Base-by-base conservation (phyloP, 2,888 invertebrate genomes). In the Diaprepes abbreviatus region DNA sequence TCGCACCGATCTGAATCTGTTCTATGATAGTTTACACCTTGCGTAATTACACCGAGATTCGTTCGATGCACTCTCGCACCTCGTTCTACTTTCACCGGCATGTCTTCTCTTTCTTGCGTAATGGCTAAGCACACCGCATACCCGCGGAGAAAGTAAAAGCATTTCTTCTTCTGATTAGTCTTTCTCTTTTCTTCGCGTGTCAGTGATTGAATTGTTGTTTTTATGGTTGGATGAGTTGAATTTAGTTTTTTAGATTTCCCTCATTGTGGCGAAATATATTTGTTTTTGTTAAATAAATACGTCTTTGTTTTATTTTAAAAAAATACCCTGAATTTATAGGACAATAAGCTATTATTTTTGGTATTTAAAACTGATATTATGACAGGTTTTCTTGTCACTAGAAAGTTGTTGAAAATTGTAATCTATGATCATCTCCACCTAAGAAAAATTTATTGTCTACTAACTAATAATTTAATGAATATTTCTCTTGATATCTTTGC, bases 121-220 rank as follows among this genome's bases (percentile, higher is more conserved):
- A 72, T 50, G 35, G 52, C 38, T 28, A 16, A 24, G 16, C 63
- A 45, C 3, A 33, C 57, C 36, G 58, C 48, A 55, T 58, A 48
- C 58, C 17, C 65, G 10, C 33, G 67, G 79, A 75, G 79, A 79
- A 78, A 78, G 78, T 75, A 71, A 68, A 71, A 71, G 66, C 59
- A 65, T 45, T 45, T 59, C 45, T 48, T 60, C 48, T 48, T 55
- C 33, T 19, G 60, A 16, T 24, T 40, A 19, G 58, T 40, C 21
- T 50, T 50, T 28, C 50, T 66, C 40, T 68, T 71, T 74, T 74
- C 74, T 73, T 69, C 64, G 62, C 66, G 57, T 43, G 59, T 45
- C 19, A 4, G 19, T 40, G 38, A 59, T 66, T 63, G 64, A 65
- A 55, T 72, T 70, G 55, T 74, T 66, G 66, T 50, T 64, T 63